Evolutionary conservation across 2,888 invertebrate species (phyloP), one percentile per base, ranked within the genome.

Genomic region (Tachystola acroxantha): DNA sequence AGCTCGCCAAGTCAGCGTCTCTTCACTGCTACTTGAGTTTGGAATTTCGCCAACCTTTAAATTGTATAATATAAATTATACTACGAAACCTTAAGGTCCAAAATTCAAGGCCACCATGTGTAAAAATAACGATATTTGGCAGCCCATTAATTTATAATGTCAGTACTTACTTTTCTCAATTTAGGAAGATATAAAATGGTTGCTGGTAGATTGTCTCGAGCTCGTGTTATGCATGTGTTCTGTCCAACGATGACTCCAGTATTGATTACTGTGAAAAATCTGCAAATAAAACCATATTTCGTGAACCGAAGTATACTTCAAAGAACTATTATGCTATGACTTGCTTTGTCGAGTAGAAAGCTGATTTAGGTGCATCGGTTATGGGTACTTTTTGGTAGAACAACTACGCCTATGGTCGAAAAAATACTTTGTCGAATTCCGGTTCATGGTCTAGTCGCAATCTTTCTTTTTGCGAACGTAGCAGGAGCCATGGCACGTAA

Each of bases 221-320:
- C 34, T 35, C 60, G 50, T 5, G 50, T 27, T 7, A 42, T 11
- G 31, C 53, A 60, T 1, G 40, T 42, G 7, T 48, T 4, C 29
- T 50, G 40, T 16, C 57, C 60, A 12, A 49, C 25, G 9, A 9
- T 36, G 19, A 37, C 25, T n/a, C 45, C 32, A 3, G 29, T 29
- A 13, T 41, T 45, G 2, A 49, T 36, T 1, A 56, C 48, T 10
- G 42, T 40, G 35, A 62, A 62, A 14, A 58, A 50, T 37, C 58
- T 53, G 37, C 3, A 24, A 24, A 7, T 24, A 7, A 24, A 24
- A 6, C 2, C 2, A 6, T 6, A 24, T 6, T 24, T n/a, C 7
- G 7, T 7, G 24, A 24, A 24, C n/a, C n/a, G 7, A 20, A 4
- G 7, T 4, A 4, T 6, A 4, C 7, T 20, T 6, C 7, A 7